These are phyloP conservation scores for Euproctis similis DNA, from an alignment of 2,888 invertebrate species.

Conservation along the genomic window DNA sequence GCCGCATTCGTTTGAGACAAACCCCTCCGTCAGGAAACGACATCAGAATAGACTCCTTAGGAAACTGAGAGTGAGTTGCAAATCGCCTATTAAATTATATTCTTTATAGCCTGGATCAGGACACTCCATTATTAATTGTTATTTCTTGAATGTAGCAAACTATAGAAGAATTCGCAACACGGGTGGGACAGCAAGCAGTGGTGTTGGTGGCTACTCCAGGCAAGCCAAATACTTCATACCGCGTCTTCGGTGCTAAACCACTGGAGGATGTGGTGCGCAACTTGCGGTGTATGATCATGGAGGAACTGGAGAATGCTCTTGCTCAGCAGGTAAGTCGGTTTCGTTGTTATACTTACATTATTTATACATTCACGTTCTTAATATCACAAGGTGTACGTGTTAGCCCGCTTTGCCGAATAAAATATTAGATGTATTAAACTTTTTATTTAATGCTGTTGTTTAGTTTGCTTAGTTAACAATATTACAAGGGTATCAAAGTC, in stretches of 20 bases:
- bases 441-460: too few relatives aligned
- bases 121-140: too few relatives aligned
- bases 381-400: too few relatives aligned
- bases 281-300: slow-evolving; percentile 93
- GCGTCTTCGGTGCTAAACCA: slow-evolving; percentile 97
- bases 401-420: too few relatives aligned
- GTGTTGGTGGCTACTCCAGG: slow-evolving; percentile 97
- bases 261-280: slow-evolving; percentile 96
- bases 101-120: too few relatives aligned
- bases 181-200: slow-evolving; percentile 97
- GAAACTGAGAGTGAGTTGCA: slow-evolving; percentile 86
- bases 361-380: too few relatives aligned
- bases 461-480: too few relatives aligned
- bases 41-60: slow-evolving; percentile 95
- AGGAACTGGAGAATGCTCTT: slow-evolving; percentile 93
- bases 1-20: slow-evolving; percentile 97
- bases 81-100: too few relatives aligned
- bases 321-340: slow-evolving; percentile 82
- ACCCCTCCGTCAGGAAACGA: slow-evolving; percentile 95
- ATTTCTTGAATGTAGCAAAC: slow-evolving; percentile 89
- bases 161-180: slow-evolving; percentile 96
- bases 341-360: slow-evolving; percentile 2
- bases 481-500: too few relatives aligned
- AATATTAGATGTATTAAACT: too few relatives aligned
- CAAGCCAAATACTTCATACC: slow-evolving; percentile 96